phyloP scores from a whole-genome alignment of 37 sponge, comb jelly and placozoan genomes.

The Crambe crambe region DNA sequence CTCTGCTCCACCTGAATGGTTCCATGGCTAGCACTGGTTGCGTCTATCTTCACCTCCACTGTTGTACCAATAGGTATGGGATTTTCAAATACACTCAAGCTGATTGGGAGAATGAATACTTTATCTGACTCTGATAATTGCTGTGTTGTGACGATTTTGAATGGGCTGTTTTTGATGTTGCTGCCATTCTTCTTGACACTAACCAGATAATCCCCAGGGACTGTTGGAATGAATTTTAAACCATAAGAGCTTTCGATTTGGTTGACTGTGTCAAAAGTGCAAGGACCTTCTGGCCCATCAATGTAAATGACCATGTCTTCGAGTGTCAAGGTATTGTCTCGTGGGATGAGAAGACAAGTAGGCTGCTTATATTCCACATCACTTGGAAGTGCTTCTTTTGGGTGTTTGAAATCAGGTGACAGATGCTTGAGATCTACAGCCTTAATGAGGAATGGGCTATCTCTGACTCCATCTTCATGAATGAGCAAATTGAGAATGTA shows the following conservation, averaged over 20 bases:
- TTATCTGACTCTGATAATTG: constrained; percentile 41
- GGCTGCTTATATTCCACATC: constrained; percentile 38
- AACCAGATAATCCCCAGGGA: constrained; percentile 32
- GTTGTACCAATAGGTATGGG: constrained; percentile 38
- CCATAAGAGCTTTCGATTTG: background rate
- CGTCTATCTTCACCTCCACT: constrained; percentile 46
- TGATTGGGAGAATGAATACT: constrained; percentile 26
- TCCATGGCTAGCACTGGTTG: constrained; percentile 65
- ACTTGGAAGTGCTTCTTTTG: background rate
- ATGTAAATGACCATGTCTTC: background rate
- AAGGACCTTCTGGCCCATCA: constrained; percentile 23
- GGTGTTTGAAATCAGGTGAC: background rate
- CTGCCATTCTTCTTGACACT: constrained; percentile 11
- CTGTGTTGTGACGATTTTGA: constrained; percentile 22
- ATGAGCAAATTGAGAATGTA: constrained; percentile 35
- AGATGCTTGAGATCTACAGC: constrained; percentile 32
- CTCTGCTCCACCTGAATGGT: constrained; percentile 47
- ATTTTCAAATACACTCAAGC: constrained; percentile 7
- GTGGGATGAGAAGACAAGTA: constrained; percentile 5
- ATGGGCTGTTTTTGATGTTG: constrained; percentile 15
- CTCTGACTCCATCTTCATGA: constrained; percentile 22
- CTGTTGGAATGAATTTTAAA: constrained; percentile 16
- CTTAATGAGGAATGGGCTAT: constrained; percentile 63
- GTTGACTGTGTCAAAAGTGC: background rate
- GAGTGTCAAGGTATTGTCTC: background rate